Evolutionary conservation across 2,113 vertebrate species (phyloP).

Genomic region (Sturnus vulgaris): DNA sequence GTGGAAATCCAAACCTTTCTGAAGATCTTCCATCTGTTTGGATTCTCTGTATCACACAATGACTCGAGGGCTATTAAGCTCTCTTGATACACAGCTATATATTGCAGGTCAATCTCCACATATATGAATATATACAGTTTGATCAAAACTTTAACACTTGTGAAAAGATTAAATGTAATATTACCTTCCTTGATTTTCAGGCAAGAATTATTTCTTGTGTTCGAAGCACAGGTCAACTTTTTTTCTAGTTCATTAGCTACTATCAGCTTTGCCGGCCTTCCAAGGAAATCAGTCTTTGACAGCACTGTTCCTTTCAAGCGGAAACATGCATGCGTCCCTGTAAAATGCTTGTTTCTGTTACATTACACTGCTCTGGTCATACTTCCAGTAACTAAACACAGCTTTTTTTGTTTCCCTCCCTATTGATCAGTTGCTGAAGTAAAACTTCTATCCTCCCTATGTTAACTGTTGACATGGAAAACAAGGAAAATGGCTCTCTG

Average conservation of each 20-base stretch:
- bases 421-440: constrained; percentile 72
- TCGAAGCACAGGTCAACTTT: neutral
- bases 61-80: neutral
- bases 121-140: neutral
- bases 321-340: neutral
- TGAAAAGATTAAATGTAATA: neutral
- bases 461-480: constrained; percentile 87
- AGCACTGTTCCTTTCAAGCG: neutral
- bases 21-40: neutral
- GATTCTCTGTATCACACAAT: neutral
- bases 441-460: constrained; percentile 68
- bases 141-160: neutral
- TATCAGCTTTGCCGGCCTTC: constrained; percentile 2
- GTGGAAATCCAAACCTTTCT: neutral
- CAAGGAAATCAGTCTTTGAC: neutral
- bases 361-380: neutral
- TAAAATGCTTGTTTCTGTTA: constrained; percentile 34
- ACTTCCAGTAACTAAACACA: constrained; percentile 55
- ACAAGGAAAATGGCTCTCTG: constrained; percentile 92
- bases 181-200: constrained; percentile 1
- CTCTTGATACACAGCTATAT: neutral
- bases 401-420: constrained; percentile 11
- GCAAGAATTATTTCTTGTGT: neutral
- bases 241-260: neutral
- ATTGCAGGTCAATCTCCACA: neutral